phyloP scores from a whole-genome alignment of 2,888 invertebrate species.

The Pantelozetes paolii region DNA sequence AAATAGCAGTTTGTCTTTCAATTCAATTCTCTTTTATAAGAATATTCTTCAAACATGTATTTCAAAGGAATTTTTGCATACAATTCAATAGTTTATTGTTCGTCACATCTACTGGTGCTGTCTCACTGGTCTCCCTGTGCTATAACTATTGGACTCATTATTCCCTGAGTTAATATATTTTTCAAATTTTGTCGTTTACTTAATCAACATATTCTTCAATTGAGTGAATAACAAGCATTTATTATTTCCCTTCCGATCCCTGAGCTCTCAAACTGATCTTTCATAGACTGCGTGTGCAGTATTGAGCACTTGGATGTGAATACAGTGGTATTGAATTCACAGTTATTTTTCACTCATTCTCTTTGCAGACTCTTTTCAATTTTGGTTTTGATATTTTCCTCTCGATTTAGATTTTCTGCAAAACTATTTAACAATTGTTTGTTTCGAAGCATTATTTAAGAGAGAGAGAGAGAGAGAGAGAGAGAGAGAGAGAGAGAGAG shows the following conservation, averaged over 20 bases:
- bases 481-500: too few relatives aligned
- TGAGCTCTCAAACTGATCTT: too few relatives aligned
- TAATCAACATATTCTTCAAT: conserved; percentile 19
- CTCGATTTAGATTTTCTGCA: conserved; percentile 1
- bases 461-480: too few relatives aligned
- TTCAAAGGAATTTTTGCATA: background rate
- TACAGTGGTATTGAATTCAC: too few relatives aligned
- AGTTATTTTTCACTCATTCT: background rate
- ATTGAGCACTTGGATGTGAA: too few relatives aligned
- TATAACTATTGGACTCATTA: background rate
- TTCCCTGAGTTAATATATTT: too few relatives aligned
- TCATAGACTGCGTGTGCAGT: too few relatives aligned
- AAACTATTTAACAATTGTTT: background rate
- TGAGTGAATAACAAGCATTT: conserved; percentile 27
- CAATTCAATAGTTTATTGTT: too few relatives aligned
- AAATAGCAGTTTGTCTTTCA: background rate
- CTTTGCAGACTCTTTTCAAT: background rate
- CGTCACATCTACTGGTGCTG: too few relatives aligned
- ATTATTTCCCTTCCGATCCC: background rate
- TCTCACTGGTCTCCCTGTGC: background rate
- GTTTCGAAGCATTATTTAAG: background rate
- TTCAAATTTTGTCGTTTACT: background rate
- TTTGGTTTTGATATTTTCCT: background rate
- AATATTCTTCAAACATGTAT: too few relatives aligned
- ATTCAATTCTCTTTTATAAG: background rate